Percentiles rank a stretch among this genome's conserved stretches.
phyloP scores from a whole-genome alignment of 1,140 invertebrate genomes.

The Macrotrachela quadricornifera region DNA sequence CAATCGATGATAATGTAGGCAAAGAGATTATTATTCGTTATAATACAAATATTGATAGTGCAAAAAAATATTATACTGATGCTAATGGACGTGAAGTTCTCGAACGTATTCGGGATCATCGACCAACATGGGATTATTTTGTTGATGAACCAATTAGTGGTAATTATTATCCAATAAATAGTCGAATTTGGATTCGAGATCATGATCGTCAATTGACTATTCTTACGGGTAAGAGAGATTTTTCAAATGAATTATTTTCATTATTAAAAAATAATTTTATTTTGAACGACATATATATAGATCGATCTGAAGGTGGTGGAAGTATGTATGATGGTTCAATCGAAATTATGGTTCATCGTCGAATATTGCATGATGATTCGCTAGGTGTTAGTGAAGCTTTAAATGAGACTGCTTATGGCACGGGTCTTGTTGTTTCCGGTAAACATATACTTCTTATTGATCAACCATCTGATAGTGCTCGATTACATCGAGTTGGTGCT shows the following conservation, averaged over 20 bases:
- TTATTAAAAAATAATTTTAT: too few species aligned
- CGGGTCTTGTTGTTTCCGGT: constrained; percentile 59
- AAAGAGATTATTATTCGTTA: constrained; percentile 10
- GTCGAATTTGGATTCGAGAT: constrained; percentile 40
- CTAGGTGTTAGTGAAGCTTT: constrained; percentile 77
- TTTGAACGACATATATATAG: too few species aligned
- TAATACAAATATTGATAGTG: constrained; percentile 26
- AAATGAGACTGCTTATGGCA: constrained; percentile 49
- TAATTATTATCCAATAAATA: constrained; percentile 82
- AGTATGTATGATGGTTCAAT: constrained; percentile 44
- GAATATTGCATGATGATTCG: constrained; percentile 62
- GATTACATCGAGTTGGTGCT: constrained; percentile 28
- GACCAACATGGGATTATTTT: constrained; percentile 48
- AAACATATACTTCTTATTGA: constrained; percentile 28
- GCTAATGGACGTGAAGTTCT: constrained; percentile 74
- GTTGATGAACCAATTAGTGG: constrained; percentile 45
- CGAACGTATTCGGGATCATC: constrained; percentile 40
- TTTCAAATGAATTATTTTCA: constrained; percentile 9
- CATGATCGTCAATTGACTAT: background rate
- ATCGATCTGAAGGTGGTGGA: constrained; percentile 63
- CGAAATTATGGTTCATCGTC: constrained; percentile 53
- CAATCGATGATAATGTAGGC: constrained; percentile 41
- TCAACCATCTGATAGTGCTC: constrained; percentile 20
- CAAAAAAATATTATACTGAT: constrained; percentile 65
- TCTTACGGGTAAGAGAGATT: too few species aligned